Conservation (phyloP, 53 echinoderm and acorn worm species). For the Crossaster papposus region DNA sequence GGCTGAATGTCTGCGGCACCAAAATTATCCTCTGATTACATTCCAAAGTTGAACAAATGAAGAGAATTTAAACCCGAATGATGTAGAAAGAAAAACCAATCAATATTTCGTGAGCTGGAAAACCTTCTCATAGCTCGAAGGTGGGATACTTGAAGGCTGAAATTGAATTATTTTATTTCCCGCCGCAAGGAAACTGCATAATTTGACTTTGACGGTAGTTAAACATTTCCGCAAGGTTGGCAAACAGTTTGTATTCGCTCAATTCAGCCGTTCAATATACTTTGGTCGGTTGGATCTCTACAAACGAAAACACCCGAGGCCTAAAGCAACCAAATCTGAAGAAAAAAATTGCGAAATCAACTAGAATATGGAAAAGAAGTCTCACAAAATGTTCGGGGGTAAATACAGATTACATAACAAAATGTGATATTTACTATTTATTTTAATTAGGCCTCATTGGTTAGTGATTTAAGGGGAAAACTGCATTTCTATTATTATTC, state of each 20-base stretch:
- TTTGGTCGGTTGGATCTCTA: background rate
- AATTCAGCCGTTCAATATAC: background rate
- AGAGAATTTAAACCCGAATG: background rate
- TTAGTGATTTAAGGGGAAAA: no score
- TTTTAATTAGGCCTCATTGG: no score
- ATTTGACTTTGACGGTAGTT: conserved; percentile 4
- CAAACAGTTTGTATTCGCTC: background rate
- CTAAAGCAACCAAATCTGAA: background rate
- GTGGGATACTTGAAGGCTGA: background rate
- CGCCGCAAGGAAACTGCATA: background rate
- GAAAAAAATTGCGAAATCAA: background rate
- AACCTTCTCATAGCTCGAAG: background rate
- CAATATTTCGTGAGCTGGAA: background rate
- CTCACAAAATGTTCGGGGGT: background rate
- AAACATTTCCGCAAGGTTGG: conserved; percentile 1
- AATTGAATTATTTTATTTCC: background rate
- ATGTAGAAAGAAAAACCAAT: background rate
- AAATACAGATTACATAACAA: no score
- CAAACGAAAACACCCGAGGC: background rate
- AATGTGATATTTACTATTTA: no score
- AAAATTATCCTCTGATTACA: background rate
- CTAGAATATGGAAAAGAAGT: background rate
- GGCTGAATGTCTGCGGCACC: background rate
- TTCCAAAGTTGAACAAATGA: background rate
- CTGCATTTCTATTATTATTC: no score